Base-by-base conservation (phyloP, 2,888 invertebrate species). In the Caenorhabditis macrosperma region DNA sequence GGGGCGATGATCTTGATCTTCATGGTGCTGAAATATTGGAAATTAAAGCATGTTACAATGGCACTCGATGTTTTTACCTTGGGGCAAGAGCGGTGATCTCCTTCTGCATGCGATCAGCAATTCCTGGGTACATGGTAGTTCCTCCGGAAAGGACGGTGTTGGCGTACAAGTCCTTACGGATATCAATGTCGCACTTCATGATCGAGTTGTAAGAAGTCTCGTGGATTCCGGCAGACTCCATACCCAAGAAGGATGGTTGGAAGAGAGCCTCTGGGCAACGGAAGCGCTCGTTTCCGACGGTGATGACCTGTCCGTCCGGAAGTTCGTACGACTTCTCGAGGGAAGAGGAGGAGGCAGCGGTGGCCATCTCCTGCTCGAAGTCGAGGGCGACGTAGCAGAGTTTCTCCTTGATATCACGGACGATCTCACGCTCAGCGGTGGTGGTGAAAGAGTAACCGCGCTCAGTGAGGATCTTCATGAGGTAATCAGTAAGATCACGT, bases 371-470 rank as follows among this genome's bases (percentile, higher is more conserved):
- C 74, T 97, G 96, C 91, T 98, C 98, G 82, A 99, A 94, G 91
- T 99, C 96, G 91, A 99, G 98, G 10, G 97, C 98, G 90, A 98
- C 96, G 91, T 99, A 99, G 92, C 98, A 99, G 30, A 99, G 93
- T 91, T 97, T 97, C 91, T 99, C 99, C 91, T 88, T 88, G 82
- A 96, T 95, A 92, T 96, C 96, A 89, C 96, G 94, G 81, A 96
- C 96, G 91, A 96, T 96, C 93, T 96, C 96, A 90, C 93, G 95
- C 92, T 91, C 78, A 72, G 82, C 82, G 59, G 90, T 89, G 82
- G 91, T 91, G 67, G 90, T 91, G 89, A 91, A 91, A 41, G 89
- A 90, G 85, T 91, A 91, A 76, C 91, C 91, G 68, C 91, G 88
- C 85, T 91, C 91, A 35, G 90, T 93, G 81, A 93, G 90, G 69